These are phyloP conservation scores for Pecten maximus DNA, from an alignment of 2,888 invertebrate species.

Conservation along the genomic window DNA sequence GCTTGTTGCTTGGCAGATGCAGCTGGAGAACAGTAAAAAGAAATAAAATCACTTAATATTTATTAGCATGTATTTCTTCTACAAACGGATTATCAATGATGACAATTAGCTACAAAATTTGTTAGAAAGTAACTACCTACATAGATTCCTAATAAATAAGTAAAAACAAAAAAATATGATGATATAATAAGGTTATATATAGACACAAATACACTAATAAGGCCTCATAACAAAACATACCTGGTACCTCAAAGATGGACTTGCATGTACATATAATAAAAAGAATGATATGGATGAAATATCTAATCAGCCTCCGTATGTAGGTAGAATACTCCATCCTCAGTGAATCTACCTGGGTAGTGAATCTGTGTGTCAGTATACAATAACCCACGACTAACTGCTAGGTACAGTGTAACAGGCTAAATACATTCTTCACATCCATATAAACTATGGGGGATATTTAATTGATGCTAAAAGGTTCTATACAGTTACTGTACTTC, in stretches of 20 bases:
- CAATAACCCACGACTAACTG: too few relatives aligned
- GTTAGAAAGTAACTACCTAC: too few relatives aligned
- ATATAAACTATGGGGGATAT: background rate
- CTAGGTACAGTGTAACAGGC: too few relatives aligned
- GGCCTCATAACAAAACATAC: background rate
- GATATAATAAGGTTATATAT: too few relatives aligned
- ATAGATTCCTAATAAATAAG: too few relatives aligned
- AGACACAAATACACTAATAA: too few relatives aligned
- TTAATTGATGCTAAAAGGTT: background rate
- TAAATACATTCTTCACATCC: background rate
- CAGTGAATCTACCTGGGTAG: too few relatives aligned
- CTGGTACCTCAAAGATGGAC: background rate
- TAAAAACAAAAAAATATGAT: too few relatives aligned
- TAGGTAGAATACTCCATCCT: background rate
- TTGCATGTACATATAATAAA: background rate
- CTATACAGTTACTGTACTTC: background rate
- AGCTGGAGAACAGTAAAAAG: constrained; percentile 66
- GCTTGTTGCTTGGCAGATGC: constrained; percentile 74
- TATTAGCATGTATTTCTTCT: background rate
- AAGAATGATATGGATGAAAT: background rate
- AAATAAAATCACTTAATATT: background rate
- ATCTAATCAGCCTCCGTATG: background rate
- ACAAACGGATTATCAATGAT: background rate
- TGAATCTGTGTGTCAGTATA: background rate
- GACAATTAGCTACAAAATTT: background rate